Base-by-base conservation (phyloP, 2,888 invertebrate genomes). In the Heliconius erato region DNA sequence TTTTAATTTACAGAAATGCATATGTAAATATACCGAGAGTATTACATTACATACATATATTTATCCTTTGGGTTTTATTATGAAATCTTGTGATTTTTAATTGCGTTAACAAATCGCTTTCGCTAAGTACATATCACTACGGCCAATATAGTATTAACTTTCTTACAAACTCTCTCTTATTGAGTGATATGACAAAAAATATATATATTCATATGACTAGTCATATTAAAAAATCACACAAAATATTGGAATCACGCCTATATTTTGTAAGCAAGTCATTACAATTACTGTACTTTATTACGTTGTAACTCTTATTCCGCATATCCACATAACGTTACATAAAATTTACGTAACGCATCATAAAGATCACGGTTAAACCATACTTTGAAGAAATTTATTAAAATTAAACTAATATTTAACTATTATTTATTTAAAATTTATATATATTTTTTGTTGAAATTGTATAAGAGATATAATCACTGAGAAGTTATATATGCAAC, bases 21-120 rank as follows among this genome's bases (percentile, higher is more conserved):
- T 85, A 84, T 94, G 94, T 95, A 94, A 93, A 93, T 95, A 84
- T 91, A 91, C 93, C 92, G 89, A 93, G 93, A 95, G 95, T 95
- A 95, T 95, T 95, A 95, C 63, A 78, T 93, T 91, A 91, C 89
- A 91, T 92, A 92, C 81, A 79, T 82, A 79, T 81, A 72, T 77
- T 83, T 79, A 81, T 7, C 26, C 28, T 72, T 81, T 81, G 67
- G 77, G 79, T 74, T 65, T 65, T 78, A 65, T 44, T 28, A 78
- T 67, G 6, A 19, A 28, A 67, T n/a, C 12, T n/a, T 35, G 23
- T 23, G 23, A 59, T 23, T 19, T 72, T 11, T 74, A 72, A 44
- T 44, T 16, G 23, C 26, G n/a, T 72, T n/a, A 44, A 44, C 7
- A 72, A 7, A 72, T 44, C 7, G n/a, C 35, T 69, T 71, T 71